phyloP scores from a whole-genome alignment of 1,140 invertebrate genomes.

The Rhopalosiphum maidis region DNA sequence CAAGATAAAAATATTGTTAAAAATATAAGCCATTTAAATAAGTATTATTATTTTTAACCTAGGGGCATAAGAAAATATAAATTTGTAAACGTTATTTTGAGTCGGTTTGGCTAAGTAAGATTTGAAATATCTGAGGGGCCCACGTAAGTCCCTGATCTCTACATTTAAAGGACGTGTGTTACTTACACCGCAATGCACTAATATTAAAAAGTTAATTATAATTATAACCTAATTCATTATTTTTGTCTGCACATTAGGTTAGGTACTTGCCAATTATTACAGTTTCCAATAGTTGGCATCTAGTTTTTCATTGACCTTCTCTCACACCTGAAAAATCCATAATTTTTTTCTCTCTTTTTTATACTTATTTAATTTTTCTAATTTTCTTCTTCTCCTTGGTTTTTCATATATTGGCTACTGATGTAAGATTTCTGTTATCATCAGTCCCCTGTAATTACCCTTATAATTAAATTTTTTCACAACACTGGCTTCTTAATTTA shows the following conservation, averaged over 20 bases:
- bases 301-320: too few species aligned
- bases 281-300: too few species aligned
- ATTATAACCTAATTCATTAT: neutral
- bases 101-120: neutral
- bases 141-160: neutral
- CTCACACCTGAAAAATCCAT: neutral
- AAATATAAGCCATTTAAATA: neutral
- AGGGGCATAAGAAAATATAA: neutral
- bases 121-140: neutral
- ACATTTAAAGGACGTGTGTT: neutral
- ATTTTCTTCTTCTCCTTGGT: neutral
- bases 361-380: neutral
- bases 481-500: constrained; percentile 15
- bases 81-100: neutral
- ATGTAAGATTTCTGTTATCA: neutral
- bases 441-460: neutral
- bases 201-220: neutral
- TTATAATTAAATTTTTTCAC: neutral
- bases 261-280: neutral
- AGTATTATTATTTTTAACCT: neutral
- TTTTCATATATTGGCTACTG: neutral
- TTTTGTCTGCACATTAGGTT: neutral
- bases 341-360: neutral
- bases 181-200: neutral
- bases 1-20: neutral